Evolutionary conservation across 2,113 vertebrate species (phyloP), one percentile per base, ranked within the genome.

Genomic region (Rhinogobius similis): DNA sequence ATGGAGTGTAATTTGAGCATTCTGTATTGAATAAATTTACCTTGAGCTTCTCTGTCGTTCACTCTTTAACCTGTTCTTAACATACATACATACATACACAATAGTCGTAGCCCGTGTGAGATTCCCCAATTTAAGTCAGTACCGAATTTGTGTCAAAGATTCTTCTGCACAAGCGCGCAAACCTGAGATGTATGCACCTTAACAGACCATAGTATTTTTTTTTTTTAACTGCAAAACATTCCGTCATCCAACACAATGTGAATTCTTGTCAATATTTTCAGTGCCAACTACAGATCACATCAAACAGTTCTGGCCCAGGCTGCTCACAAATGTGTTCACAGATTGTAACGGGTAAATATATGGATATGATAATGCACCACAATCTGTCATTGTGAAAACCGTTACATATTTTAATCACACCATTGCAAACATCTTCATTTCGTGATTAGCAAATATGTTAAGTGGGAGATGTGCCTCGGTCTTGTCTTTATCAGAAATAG

Each of bases 311-410:
- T 27, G 67, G 67, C 70, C 64, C 77, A 66, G 61, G 23, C 41
- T 65, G 62, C 50, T 70, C 70, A 63, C 52, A 78, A 76, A 76
- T 63, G 75, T 52, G 26, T 26, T 6, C 36, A 38, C 68, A 74
- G 73, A 74, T 50, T 78, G 67, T 87, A 79, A 63, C 83, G 68
- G 64, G 53, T 79, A 77, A 75, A 86, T 76, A 74, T 58, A 10
- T 29, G 20, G 20, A 62, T 62, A 36, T 39, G 16, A 62, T 38
- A 36, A 38, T 62, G 18, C 10, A 39, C 10, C 29, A 39, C 48
- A 70, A 73, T 73, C 62, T 65, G 39, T 63, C 32, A 43, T 18
- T 65, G 14, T 26, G 18, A 63, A 65, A 67, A 4, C 39, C 39
- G 26, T 27, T 18, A 18, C 6, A 56, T 14, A n/a, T 14, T 56